A percentile compares a stretch with the other conserved stretches of the same genome.
These are phyloP conservation scores for Cheilosia pagana DNA, from an alignment of 2,888 invertebrate species.

Conservation along the genomic window DNA sequence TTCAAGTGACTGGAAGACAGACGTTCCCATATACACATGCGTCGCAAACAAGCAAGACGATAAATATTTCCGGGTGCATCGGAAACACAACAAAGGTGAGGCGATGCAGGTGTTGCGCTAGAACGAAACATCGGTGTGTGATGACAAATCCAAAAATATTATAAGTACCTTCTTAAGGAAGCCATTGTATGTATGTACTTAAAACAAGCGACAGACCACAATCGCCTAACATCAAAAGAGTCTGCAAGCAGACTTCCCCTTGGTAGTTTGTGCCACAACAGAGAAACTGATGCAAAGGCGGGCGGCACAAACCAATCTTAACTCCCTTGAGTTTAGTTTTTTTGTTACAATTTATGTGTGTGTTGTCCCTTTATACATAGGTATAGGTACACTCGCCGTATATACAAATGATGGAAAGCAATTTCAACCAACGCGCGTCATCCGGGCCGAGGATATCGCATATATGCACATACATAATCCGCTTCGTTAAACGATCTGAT, in stretches of 20 bases:
- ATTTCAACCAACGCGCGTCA: constrained; percentile 30
- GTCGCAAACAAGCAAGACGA: constrained; percentile 3
- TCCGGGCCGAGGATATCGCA: constrained; percentile 50
- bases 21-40: neutral
- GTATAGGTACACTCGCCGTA: neutral
- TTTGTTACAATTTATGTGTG: constrained; percentile 42
- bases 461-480: constrained; percentile 50
- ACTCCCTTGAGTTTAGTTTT: constrained; percentile 47
- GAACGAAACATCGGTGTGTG: neutral
- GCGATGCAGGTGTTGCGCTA: neutral
- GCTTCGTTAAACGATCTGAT: constrained; percentile 40
- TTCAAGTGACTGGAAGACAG: neutral
- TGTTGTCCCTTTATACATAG: constrained; percentile 36
- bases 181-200: neutral
- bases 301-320: constrained; percentile 25
- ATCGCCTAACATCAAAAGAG: constrained; percentile 37
- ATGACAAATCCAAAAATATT: neutral
- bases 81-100: constrained; percentile 1
- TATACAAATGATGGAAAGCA: constrained; percentile 22
- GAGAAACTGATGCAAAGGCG: constrained; percentile 5
- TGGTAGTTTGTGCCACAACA: constrained; percentile 7
- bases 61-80: constrained; percentile 26
- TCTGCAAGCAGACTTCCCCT: constrained; percentile 12
- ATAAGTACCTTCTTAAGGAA: neutral
- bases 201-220: constrained; percentile 28